Percentiles rank a stretch among this genome's conserved stretches.
phyloP scores from a whole-genome alignment of 2,797 vertebrate species.

The Enteromius thamalakanensis region DNA sequence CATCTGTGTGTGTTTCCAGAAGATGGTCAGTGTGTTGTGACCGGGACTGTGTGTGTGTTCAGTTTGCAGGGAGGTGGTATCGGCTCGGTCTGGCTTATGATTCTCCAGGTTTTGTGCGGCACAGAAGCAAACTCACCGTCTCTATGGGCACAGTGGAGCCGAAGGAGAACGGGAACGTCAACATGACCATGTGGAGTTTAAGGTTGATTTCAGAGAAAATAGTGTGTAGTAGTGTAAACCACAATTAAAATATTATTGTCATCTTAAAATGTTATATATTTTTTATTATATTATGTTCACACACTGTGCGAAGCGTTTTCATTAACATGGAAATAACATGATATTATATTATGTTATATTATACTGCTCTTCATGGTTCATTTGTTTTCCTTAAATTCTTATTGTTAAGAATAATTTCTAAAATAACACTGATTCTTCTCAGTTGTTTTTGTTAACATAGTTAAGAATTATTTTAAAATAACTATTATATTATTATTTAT shows the following conservation, averaged over 20 bases:
- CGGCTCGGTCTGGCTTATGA: constrained; percentile 79
- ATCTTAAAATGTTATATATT: background rate
- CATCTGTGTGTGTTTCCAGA: background rate
- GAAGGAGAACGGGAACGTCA: constrained; percentile 70
- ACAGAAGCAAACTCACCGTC: constrained; percentile 69
- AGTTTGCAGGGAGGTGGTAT: constrained; percentile 82
- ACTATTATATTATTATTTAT: no score
- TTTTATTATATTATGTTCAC: background rate
- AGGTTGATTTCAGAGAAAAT: constrained; percentile 50
- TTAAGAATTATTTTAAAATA: background rate
- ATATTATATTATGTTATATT: no score
- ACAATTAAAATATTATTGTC: background rate
- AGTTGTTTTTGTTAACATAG: background rate
- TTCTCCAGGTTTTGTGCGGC: constrained; percentile 67
- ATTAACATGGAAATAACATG: no score
- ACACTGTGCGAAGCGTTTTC: background rate
- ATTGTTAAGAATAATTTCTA: no score
- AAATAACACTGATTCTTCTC: background rate
- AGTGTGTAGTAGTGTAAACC: background rate
- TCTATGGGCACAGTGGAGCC: constrained; percentile 70
- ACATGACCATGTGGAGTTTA: constrained; percentile 79
- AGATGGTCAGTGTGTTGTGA: background rate
- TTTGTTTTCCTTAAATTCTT: no score
- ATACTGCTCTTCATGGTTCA: no score
- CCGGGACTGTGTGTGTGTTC: background rate